Percentiles rank a stretch among this genome's conserved stretches.
Evolutionary conservation across 30 jellyfish, hydroid and myxozoan genomes (phyloP).

Genomic region (Aurelia sp.): DNA sequence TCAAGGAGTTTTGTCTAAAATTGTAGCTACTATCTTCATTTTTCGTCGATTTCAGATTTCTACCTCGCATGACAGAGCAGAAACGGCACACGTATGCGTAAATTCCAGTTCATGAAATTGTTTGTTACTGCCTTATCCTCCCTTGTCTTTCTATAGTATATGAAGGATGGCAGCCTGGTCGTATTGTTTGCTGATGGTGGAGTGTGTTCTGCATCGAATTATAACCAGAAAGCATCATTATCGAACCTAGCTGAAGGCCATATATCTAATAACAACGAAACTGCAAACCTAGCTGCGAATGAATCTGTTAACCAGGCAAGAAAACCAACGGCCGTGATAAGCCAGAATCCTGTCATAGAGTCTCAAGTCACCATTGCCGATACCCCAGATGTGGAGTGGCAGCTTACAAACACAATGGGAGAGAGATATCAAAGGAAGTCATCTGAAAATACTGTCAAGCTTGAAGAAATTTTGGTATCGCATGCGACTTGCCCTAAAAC

Average conservation of each 20-base stretch:
- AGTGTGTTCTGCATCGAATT: conserved; percentile 6
- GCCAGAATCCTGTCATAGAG: not conserved
- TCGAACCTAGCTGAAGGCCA: not conserved
- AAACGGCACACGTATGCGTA: too few relatives aligned
- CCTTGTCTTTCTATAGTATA: conserved; percentile 19
- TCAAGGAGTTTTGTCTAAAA: too few relatives aligned
- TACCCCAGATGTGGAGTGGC: not conserved
- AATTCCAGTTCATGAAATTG: too few relatives aligned
- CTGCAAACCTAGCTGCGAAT: not conserved
- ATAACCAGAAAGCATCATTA: not conserved
- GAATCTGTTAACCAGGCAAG: not conserved
- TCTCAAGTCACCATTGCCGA: not conserved
- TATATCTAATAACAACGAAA: not conserved
- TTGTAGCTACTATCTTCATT: not conserved
- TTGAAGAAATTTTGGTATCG: conserved; percentile 15
- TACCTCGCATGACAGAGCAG: not conserved
- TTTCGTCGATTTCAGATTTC: not conserved
- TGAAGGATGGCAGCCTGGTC: conserved; percentile 58
- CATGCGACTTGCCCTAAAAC: conserved; percentile 63
- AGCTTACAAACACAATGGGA: conserved; percentile 22
- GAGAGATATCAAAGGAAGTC: conserved; percentile 11
- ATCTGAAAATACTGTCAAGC: not conserved
- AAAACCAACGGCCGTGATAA: not conserved
- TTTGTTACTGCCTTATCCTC: not conserved
- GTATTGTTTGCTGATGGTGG: conserved; percentile 66